Percentiles rank a stretch among this genome's conserved stretches.
Evolutionary conservation across 2,797 vertebrate species (phyloP).

Genomic region (Danio tinwini): DNA sequence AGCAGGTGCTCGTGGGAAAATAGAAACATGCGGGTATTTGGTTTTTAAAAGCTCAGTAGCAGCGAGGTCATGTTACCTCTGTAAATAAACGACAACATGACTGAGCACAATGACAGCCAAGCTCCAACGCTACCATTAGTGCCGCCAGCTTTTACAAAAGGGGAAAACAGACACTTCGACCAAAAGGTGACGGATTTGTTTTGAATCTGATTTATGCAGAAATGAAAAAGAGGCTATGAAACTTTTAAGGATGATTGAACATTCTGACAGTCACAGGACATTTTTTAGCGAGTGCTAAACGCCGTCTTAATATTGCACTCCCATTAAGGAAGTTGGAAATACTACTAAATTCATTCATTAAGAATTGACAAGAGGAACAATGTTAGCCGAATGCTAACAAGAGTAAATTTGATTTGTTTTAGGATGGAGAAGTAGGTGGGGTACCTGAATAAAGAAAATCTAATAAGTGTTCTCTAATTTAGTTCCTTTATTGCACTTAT

Average conservation of each 20-base stretch:
- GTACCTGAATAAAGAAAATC: neutral
- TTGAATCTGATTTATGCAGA: neutral
- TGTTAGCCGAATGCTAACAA: neutral
- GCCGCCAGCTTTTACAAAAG: neutral
- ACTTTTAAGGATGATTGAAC: neutral
- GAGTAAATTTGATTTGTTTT: neutral
- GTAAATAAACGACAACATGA: slow-evolving; percentile 40
- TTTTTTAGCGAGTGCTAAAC: neutral
- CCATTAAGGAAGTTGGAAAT: slow-evolving; percentile 17
- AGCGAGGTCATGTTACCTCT: slow-evolving; percentile 43
- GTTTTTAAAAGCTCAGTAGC: slow-evolving; percentile 29
- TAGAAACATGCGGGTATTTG: slow-evolving; percentile 36
- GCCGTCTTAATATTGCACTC: neutral
- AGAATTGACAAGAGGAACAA: slow-evolving; percentile 7
- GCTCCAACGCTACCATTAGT: neutral
- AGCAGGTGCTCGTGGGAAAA: slow-evolving; percentile 33
- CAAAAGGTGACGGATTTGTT: neutral
- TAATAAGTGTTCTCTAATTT: neutral
- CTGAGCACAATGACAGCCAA: slow-evolving; percentile 36
- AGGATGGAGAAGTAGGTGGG: neutral
- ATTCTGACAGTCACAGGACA: neutral
- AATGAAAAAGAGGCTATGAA: slow-evolving; percentile 31
- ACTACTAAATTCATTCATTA: neutral
- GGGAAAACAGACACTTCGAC: neutral
- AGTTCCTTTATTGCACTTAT: neutral